phyloP scores from a whole-genome alignment of 2,797 vertebrate genomes.

The Eulemur coronatus region DNA sequence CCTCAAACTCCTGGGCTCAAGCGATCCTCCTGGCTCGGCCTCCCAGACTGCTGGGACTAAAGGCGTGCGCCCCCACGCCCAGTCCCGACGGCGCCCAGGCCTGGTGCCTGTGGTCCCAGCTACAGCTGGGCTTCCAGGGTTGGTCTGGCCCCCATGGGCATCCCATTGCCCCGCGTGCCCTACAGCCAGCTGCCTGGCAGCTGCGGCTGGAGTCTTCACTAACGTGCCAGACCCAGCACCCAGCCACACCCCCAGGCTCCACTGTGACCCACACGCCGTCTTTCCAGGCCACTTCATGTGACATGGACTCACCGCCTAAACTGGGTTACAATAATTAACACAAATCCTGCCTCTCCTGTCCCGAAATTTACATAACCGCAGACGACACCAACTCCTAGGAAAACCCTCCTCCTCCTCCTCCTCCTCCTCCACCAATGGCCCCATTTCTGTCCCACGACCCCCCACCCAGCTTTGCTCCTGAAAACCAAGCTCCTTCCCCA shows the following conservation, averaged over 20 bases:
- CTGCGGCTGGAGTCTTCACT: fast-evolving
- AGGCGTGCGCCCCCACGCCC: fast-evolving
- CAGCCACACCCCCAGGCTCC: background rate
- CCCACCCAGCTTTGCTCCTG: background rate
- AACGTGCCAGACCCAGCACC: background rate
- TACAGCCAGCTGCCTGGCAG: fast-evolving
- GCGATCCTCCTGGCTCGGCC: no score
- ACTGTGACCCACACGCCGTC: background rate
- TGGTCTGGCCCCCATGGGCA: background rate
- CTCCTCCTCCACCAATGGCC: background rate
- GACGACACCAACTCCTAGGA: background rate
- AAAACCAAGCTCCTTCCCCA: slow-evolving; percentile 75
- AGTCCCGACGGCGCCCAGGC: background rate
- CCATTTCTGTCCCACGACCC: background rate
- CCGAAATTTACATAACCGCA: slow-evolving; percentile 50
- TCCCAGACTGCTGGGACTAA: no score
- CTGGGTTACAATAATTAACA: slow-evolving; percentile 58
- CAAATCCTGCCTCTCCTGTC: slow-evolving; percentile 34
- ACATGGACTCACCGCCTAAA: slow-evolving; percentile 54
- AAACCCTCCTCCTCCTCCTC: background rate
- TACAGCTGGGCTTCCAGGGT: fast-evolving
- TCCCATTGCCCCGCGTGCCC: background rate
- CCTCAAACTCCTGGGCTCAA: no score
- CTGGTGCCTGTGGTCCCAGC: background rate
- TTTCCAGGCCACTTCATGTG: slow-evolving; percentile 57